Evolutionary conservation across 2,113 vertebrate species (phyloP).

Genomic region (Raja brachyura): DNA sequence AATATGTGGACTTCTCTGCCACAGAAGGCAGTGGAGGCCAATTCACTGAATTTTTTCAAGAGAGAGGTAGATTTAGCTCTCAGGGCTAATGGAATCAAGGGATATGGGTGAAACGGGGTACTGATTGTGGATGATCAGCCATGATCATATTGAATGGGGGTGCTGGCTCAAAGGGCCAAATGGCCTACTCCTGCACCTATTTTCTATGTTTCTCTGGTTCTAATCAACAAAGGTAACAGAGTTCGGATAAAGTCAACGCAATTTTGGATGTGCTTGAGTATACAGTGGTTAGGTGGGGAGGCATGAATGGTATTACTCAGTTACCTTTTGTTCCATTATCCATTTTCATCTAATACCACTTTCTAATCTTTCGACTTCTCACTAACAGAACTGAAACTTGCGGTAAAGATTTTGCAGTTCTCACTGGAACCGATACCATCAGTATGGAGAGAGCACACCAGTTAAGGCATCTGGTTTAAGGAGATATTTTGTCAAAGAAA

Average conservation of each 20-base stretch:
- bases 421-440: background rate
- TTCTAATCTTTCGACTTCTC: background rate
- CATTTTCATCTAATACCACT: background rate
- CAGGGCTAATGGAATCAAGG: no score
- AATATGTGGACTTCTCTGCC: no score
- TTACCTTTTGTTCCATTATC: background rate
- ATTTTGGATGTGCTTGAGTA: constrained; percentile 3
- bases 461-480: background rate
- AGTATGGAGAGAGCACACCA: background rate
- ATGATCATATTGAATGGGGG: no score
- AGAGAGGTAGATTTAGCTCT: no score
- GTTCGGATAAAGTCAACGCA: background rate
- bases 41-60: no score
- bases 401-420: background rate
- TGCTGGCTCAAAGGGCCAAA: no score
- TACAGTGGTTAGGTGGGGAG: background rate
- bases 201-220: no score
- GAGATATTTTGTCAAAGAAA: background rate
- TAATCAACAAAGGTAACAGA: background rate
- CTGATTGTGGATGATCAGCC: no score
- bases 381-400: background rate
- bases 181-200: no score
- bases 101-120: no score
- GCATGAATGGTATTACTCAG: background rate
- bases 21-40: no score